These are phyloP conservation scores for Hylaea fasciaria DNA, from an alignment of 2,888 invertebrate genomes.

Conservation along the genomic window DNA sequence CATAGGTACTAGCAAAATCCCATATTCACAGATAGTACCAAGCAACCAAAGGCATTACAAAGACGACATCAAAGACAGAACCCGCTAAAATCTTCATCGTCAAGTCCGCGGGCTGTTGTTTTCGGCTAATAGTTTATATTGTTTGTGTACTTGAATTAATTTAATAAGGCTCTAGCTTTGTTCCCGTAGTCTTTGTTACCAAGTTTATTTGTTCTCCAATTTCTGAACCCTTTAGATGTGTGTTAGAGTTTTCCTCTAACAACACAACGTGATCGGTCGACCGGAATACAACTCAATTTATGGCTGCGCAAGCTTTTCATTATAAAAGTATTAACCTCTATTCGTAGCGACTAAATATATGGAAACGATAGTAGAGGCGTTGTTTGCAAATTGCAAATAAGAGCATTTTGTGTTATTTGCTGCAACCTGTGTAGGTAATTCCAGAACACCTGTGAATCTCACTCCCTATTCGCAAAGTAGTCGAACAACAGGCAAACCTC, in stretches of 20 bases:
- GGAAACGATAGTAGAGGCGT: too few species aligned
- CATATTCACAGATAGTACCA: slow-evolving; percentile 12
- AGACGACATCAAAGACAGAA: slow-evolving; percentile 29
- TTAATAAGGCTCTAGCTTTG: slow-evolving; percentile 29
- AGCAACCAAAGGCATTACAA: slow-evolving; percentile 25
- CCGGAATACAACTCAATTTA: slow-evolving; percentile 6
- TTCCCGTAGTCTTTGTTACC: slow-evolving; percentile 27
- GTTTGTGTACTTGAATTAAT: slow-evolving; percentile 29
- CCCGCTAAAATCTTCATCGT: slow-evolving; percentile 13
- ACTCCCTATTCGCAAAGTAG: too few species aligned
- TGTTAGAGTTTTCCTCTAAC: slow-evolving; percentile 40
- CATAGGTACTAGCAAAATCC: too few species aligned
- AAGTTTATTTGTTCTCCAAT: slow-evolving; percentile 31
- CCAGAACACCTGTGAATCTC: too few species aligned
- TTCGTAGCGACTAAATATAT: too few species aligned
- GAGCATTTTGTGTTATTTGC: too few species aligned
- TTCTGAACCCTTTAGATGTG: slow-evolving; percentile 28
- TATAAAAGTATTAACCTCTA: not conserved
- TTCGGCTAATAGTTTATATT: slow-evolving; percentile 28
- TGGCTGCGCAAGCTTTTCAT: not conserved
- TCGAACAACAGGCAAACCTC: too few species aligned
- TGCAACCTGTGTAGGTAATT: too few species aligned
- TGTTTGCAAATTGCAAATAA: too few species aligned
- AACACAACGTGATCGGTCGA: slow-evolving; percentile 16
- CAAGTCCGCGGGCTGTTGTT: slow-evolving; percentile 25